phyloP scores from a whole-genome alignment of 2,888 invertebrate species.

The Oscheius myriophilus region DNA sequence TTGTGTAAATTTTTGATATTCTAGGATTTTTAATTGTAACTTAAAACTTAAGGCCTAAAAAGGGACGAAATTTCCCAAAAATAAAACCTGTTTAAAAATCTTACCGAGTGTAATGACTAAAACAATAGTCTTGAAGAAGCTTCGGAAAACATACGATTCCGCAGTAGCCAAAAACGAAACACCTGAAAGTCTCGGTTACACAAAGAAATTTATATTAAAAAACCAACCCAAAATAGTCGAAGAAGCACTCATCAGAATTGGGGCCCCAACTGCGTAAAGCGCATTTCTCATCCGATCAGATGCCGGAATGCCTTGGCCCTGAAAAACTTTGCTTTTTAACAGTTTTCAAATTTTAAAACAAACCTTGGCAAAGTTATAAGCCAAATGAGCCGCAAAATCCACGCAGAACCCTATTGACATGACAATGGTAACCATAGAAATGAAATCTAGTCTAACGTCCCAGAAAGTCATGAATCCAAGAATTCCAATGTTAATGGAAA shows the following conservation, averaged over 20 bases:
- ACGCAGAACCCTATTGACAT: conserved; percentile 96
- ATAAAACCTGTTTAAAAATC: background rate
- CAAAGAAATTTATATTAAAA: background rate
- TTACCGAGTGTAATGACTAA: conserved; percentile 86
- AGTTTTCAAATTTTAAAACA: background rate
- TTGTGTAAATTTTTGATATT: too few relatives aligned
- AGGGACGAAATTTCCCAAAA: too few relatives aligned
- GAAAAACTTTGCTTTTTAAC: conserved; percentile 18
- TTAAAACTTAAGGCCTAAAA: too few relatives aligned
- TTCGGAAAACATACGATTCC: conserved; percentile 80
- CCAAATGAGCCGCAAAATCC: conserved; percentile 93
- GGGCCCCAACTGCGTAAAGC: conserved; percentile 86
- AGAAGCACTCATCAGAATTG: conserved; percentile 88
- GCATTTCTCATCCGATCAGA: conserved; percentile 84
- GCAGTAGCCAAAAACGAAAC: conserved; percentile 86
- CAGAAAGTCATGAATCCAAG: conserved; percentile 94
- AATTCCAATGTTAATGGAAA: conserved; percentile 91
- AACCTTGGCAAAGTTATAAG: conserved; percentile 76
- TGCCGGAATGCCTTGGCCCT: conserved; percentile 57
- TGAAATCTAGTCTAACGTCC: conserved; percentile 84
- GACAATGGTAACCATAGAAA: conserved; percentile 94
- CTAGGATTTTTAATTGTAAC: too few relatives aligned
- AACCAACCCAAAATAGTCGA: conserved; percentile 83
- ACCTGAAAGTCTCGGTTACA: conserved; percentile 70
- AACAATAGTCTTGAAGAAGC: conserved; percentile 82